Evolutionary conservation across 2,113 vertebrate genomes (phyloP).

Genomic region (Sceloporus undulatus): DNA sequence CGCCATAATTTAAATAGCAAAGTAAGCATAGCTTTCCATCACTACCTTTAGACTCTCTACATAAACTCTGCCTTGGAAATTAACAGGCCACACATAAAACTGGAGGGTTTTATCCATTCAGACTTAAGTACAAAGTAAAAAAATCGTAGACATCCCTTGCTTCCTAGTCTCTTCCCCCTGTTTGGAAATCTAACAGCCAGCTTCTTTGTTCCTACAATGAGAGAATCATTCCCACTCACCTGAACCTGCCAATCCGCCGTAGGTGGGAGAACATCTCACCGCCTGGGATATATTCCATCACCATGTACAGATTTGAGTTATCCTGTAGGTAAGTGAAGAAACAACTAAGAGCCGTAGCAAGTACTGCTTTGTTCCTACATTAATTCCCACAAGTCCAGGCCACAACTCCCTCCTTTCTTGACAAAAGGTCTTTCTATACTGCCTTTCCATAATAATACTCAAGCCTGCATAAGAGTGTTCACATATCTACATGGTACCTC

Average conservation of each 20-base stretch:
- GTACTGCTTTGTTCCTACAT: too few relatives aligned
- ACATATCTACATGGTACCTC: neutral
- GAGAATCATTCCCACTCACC: slow-evolving; percentile 64
- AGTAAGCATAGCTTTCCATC: neutral
- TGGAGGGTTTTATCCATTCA: neutral
- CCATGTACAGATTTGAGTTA: slow-evolving; percentile 94
- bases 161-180: neutral
- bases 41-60: neutral
- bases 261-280: slow-evolving; percentile 96
- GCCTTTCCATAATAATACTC: neutral
- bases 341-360: neutral
- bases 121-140: neutral
- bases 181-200: neutral
- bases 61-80: neutral
- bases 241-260: slow-evolving; percentile 92
- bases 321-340: slow-evolving; percentile 74
- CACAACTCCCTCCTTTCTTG: neutral
- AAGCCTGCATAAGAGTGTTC: neutral
- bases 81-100: neutral
- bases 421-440: neutral
- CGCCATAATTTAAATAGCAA: neutral
- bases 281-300: slow-evolving; percentile 93
- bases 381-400: neutral
- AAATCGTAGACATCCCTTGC: neutral
- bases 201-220: neutral